Percentiles rank a stretch among this genome's conserved stretches.
Conservation (phyloP, 1,140 invertebrate genomes). For the Akabosia matsudoensis region DNA sequence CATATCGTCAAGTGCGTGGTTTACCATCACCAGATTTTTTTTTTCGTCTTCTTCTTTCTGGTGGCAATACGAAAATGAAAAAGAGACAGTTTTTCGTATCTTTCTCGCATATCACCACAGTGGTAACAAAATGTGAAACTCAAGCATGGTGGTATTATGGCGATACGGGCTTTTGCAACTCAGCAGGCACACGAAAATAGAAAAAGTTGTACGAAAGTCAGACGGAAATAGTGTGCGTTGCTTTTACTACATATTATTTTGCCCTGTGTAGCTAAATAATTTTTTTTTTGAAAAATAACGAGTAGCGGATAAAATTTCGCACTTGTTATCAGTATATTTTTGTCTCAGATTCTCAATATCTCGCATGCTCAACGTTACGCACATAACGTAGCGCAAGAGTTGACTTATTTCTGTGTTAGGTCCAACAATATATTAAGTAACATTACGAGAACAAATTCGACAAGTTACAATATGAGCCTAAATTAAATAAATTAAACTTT, state of each 20-base stretch:
- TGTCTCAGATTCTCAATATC: too few species aligned
- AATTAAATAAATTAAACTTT: not conserved
- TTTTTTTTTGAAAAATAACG: too few species aligned
- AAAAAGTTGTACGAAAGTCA: not conserved
- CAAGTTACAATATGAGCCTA: not conserved
- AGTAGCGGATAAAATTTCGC: too few species aligned
- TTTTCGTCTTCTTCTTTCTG: too few species aligned
- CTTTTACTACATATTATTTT: not conserved
- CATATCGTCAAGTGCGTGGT: not conserved
- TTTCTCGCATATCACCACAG: too few species aligned
- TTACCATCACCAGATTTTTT: not conserved
- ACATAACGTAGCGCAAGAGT: not conserved
- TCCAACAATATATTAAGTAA: not conserved
- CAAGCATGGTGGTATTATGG: not conserved
- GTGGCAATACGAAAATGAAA: too few species aligned
- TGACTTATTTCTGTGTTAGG: too few species aligned
- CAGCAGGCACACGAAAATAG: conserved; percentile 21
- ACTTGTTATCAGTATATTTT: too few species aligned
- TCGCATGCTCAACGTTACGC: too few species aligned
- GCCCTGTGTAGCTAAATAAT: not conserved
- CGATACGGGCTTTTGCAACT: conserved; percentile 20
- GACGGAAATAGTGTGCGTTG: not conserved
- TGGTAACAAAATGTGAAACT: too few species aligned
- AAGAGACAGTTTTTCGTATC: too few species aligned
- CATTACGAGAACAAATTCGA: not conserved